Conservation (phyloP, 2,797 vertebrate species). For the Xyrichtys novacula region DNA sequence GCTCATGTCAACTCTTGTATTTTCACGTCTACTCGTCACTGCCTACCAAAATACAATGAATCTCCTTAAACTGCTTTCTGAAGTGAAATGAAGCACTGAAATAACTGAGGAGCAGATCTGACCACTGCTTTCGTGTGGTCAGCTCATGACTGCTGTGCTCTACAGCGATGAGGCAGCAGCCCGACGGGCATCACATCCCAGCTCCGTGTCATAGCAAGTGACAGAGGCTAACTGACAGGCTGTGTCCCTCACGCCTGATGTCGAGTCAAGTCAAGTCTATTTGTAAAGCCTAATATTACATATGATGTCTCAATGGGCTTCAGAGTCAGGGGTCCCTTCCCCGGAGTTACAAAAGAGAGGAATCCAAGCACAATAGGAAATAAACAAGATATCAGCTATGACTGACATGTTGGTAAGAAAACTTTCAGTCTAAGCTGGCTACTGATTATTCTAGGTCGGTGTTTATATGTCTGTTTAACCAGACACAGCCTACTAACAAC, state of each 20-base stretch:
- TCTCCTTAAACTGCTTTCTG: background rate
- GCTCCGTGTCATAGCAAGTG: conserved; percentile 54
- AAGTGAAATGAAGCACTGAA: conserved; percentile 2
- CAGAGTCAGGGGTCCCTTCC: conserved; percentile 17
- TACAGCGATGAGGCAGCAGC: conserved; percentile 36
- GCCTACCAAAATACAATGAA: background rate
- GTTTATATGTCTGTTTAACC: too few relatives aligned
- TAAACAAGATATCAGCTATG: background rate
- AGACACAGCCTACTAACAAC: too few relatives aligned
- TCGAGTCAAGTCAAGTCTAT: conserved; percentile 47
- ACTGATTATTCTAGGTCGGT: too few relatives aligned
- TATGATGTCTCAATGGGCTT: conserved; percentile 22
- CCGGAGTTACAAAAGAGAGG: conserved; percentile 4
- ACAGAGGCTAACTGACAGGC: conserved; percentile 57
- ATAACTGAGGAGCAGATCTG: conserved; percentile 1
- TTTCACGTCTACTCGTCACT: conserved; percentile 3
- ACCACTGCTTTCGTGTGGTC: background rate
- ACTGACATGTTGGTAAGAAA: too few relatives aligned
- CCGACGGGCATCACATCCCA: conserved; percentile 28
- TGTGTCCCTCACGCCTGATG: conserved; percentile 37
- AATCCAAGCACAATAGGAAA: background rate
- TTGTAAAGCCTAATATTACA: conserved; percentile 36
- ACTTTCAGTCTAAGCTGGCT: too few relatives aligned
- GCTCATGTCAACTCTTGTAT: background rate
- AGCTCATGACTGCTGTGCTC: conserved; percentile 5